Base-by-base conservation (phyloP, 2,888 invertebrate species). In the Scaptomyza polygonia region DNA sequence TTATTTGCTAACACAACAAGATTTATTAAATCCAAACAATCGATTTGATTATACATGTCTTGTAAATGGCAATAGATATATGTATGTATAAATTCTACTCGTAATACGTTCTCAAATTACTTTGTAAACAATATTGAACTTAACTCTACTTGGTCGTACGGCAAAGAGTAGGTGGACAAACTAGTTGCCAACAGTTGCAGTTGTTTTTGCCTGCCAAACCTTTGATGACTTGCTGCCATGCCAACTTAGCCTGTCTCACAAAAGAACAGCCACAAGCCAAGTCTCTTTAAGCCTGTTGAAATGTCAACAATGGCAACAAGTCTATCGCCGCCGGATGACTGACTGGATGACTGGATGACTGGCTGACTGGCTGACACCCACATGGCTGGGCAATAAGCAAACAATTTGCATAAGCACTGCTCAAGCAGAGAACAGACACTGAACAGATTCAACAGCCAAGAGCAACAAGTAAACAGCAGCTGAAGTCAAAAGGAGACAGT, bases 331-430 rank as follows among this genome's bases (percentile, higher is more conserved):
- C 52, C 58, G 59, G 67, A 69, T 40, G 45, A 16, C 21, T 56
- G 61, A 48, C 51, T 75, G 66, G 42, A 39, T 44, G 53, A 45
- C 62, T 58, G 57, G 44, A 39, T 61, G 71, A 36, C 77, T 76
- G 61, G 56, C 83, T 61, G 65, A 39, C 77, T 76, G 67, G 56
- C 83, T 87, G 81, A 86, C 81, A 88, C 88, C 81, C 81, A 81
- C 81, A 88, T 83, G 77, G 73, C 80, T 66, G 76, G 80, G 81
- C 77, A 77, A 77, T 77, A 77, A 77, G 77, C 77, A 80, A 78
- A 77, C 88, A 88, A 82, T 88, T 82, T 88, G 82, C 82, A 82
- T 82, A 82, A 82, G 82, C 82, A 80, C 82, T 80, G 84, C 86
- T 68, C 79, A 67, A 63, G 53, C 56, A 63, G 74, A 62, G 55